A percentile compares a stretch with the other conserved stretches of the same genome.
These are phyloP conservation scores for Plecturocebus donacophilus DNA, from an alignment of 2,113 vertebrate genomes.

Conservation along the genomic window DNA sequence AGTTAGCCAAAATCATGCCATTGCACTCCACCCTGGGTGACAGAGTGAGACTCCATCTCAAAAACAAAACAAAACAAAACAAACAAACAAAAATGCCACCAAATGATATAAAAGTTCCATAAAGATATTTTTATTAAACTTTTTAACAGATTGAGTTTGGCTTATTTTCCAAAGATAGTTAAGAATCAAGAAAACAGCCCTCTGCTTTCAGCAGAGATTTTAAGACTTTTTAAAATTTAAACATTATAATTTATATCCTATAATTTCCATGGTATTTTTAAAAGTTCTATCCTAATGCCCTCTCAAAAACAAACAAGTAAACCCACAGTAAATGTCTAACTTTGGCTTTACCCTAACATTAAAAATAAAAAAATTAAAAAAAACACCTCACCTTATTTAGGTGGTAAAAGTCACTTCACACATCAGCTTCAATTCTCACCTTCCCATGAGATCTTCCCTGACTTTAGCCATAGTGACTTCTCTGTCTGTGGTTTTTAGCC, in stretches of 20 bases:
- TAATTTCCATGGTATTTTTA: conserved; percentile 57
- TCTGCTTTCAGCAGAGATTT: conserved; percentile 6
- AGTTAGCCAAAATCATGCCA: no score
- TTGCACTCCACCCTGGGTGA: no score
- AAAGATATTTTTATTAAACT: not conserved
- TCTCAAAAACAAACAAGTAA: conserved; percentile 53
- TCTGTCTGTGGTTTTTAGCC: not conserved
- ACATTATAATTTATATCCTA: conserved; percentile 40
- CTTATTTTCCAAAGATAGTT: conserved; percentile 25
- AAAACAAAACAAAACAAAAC: no score
- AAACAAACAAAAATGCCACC: not conserved
- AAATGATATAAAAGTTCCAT: not conserved
- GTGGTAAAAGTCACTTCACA: not conserved
- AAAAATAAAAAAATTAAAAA: not conserved
- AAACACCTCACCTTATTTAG: not conserved
- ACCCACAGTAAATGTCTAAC: conserved; percentile 10
- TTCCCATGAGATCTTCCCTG: not conserved
- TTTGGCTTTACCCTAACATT: conserved; percentile 27
- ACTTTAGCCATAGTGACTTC: no score
- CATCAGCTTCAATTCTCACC: not conserved
- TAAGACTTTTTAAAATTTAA: not conserved
- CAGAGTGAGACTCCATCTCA: no score
- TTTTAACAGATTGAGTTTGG: not conserved
- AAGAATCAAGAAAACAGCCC: not conserved
- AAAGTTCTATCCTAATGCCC: conserved; percentile 15